Evolutionary conservation across 2,888 invertebrate species (phyloP), one percentile per base, ranked within the genome.

Genomic region (Macrosoma leucophasiata): DNA sequence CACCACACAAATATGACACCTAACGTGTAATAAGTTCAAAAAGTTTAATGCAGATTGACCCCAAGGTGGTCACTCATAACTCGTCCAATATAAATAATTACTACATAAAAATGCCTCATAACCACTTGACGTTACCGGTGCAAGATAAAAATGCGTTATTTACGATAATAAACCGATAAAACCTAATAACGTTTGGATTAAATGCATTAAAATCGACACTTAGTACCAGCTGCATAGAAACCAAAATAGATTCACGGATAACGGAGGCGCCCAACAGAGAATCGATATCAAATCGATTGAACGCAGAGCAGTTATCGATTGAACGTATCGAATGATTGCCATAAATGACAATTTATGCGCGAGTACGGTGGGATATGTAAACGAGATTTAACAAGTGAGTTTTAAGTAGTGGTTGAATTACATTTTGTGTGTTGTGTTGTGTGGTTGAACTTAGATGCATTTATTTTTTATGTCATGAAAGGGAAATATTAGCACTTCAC

Each of bases 331-430:
- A 58, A 68, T 74, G 73, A 78, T 78, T 77, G 70, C 66, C 55
- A 67, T 77, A 76, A n/a, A 79, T 76, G 77, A 74, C 76, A 78
- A 81, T 81, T 81, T 81, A 81, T 77, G 72, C 63, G 68, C 62
- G n/a, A n/a, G n/a, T n/a, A n/a, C n/a, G n/a, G 62, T 68, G 62
- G 73, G 55, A 75, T 74, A 78, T 77, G 76, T 77, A 77, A 78
- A 76, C 68, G 70, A 75, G 57, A 55, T 39, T 41, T 58, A 57
- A 66, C 66, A 67, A 65, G 65, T 66, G 56, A 64, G 57, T 65
- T 58, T 52, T 53, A 55, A 55, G 29, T 36, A n/a, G n/a, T n/a
- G n/a, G n/a, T n/a, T n/a, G n/a, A 20, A 20, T 13, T 4, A 5
- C 10, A 22, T 33, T 37, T 31, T 31, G 27, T 19, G 31, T 36